phyloP scores from a whole-genome alignment of 1,140 invertebrate genomes.

The Hyposmocoma kahamanoa region DNA sequence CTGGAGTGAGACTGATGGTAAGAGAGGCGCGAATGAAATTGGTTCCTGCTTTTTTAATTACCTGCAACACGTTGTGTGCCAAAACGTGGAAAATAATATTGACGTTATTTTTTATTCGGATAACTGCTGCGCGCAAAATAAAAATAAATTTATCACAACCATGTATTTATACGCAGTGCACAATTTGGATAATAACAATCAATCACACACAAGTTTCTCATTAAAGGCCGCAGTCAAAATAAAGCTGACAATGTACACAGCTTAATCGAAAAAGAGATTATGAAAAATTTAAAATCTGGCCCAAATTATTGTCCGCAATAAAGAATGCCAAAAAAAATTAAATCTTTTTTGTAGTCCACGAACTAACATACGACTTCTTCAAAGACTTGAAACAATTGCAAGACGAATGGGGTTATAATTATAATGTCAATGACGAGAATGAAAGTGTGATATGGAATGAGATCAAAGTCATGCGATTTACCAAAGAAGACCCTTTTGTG shows the following conservation, averaged over 20 bases:
- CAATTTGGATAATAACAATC: constrained; percentile 28
- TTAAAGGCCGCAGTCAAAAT: constrained; percentile 53
- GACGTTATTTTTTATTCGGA: constrained; percentile 50
- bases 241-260: constrained; percentile 49
- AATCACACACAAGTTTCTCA: constrained; percentile 52
- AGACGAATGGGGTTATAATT: constrained; percentile 27
- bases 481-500: constrained; percentile 9
- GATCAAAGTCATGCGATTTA: constrained; percentile 23
- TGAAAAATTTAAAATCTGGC: constrained; percentile 25
- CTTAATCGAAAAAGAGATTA: constrained; percentile 44
- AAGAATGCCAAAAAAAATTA: constrained; percentile 16
- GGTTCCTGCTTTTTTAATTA: constrained; percentile 43
- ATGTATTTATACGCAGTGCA: constrained; percentile 37
- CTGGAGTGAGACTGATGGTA: constrained; percentile 61
- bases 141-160: constrained; percentile 49
- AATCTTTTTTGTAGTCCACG: constrained; percentile 4
- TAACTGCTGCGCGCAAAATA: constrained; percentile 59
- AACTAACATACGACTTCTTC: constrained; percentile 15
- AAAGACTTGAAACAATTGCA: constrained; percentile 21
- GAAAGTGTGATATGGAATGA: constrained; percentile 24
- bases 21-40: constrained; percentile 59
- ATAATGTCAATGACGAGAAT: constrained; percentile 18
- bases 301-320: constrained; percentile 35
- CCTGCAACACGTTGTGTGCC: constrained; percentile 21
- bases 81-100: constrained; percentile 17